Evolutionary conservation across 2,888 invertebrate genomes (phyloP).

Genomic region (Cryptocephalus moraei): DNA sequence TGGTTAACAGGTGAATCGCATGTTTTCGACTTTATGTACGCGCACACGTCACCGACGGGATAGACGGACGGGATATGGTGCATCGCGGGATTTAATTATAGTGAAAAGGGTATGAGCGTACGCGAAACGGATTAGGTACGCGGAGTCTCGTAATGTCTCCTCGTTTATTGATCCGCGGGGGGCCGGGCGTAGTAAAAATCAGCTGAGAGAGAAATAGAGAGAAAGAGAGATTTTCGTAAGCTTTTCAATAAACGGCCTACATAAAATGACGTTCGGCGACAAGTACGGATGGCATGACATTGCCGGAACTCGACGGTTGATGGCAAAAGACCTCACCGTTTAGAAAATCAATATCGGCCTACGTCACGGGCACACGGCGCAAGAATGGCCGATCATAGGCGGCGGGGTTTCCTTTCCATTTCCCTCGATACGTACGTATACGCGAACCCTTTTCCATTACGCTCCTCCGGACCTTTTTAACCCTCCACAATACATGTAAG

Average conservation of each 20-base stretch:
- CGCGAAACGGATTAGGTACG: too few species aligned
- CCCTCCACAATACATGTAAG: too few species aligned
- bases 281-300: constrained; percentile 10
- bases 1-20: constrained; percentile 40
- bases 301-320: constrained; percentile 22
- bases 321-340: constrained; percentile 30
- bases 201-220: constrained; percentile 21
- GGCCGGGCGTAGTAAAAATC: constrained; percentile 19
- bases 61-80: too few species aligned
- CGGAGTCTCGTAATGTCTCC: too few species aligned
- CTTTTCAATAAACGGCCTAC: constrained; percentile 24
- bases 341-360: constrained; percentile 36
- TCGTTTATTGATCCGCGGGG: too few species aligned
- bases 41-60: constrained; percentile 2
- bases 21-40: constrained; percentile 19
- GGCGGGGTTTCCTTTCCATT: constrained; percentile 1
- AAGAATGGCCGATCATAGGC: constrained; percentile 10
- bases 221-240: constrained; percentile 22
- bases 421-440: too few species aligned
- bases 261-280: constrained; percentile 33
- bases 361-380: constrained; percentile 30
- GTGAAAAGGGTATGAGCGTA: too few species aligned
- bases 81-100: too few species aligned
- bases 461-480: too few species aligned
- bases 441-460: too few species aligned